A percentile compares a stretch with the other conserved stretches of the same genome.
Conservation (phyloP, 1,140 invertebrate species). For the Drosophila biarmipes region DNA sequence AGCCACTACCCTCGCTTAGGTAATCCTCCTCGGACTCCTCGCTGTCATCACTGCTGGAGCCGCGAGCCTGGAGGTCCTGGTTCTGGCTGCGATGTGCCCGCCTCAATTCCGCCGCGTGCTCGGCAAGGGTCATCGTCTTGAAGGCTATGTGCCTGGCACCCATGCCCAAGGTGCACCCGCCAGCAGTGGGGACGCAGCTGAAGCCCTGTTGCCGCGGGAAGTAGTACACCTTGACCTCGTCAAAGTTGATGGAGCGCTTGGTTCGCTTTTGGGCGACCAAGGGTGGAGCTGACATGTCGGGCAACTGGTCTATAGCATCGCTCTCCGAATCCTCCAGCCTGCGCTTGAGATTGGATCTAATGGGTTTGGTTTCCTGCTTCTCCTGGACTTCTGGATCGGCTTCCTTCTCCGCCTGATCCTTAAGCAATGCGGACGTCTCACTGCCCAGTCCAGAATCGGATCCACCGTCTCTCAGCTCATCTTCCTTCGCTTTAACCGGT, state of each 20-base stretch:
- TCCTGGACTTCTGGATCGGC: conserved; percentile 1
- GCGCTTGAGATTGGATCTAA: conserved; percentile 77
- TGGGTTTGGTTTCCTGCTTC: conserved; percentile 31
- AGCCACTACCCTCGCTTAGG: conserved; percentile 92
- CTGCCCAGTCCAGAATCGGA: conserved; percentile 92
- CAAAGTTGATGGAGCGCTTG: conserved; percentile 93
- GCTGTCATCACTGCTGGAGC: conserved; percentile 89
- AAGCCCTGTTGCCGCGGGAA: conserved; percentile 98
- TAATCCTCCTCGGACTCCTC: conserved; percentile 91
- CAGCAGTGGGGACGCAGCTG: conserved; percentile 98
- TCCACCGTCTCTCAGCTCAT: conserved; percentile 89
- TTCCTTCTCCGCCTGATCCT: conserved; percentile 31
- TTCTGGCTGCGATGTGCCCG: conserved; percentile 91
- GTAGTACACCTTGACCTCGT: conserved; percentile 97
- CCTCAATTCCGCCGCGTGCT: conserved; percentile 95
- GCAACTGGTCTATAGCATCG: conserved; percentile 86
- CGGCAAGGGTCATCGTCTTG: conserved; percentile 87
- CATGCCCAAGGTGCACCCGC: conserved; percentile 98
- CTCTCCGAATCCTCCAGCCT: conserved; percentile 85
- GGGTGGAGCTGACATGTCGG: conserved; percentile 59
- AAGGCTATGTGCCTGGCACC: conserved; percentile 92
- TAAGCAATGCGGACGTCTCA: conserved; percentile 84
- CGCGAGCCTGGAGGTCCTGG: conserved; percentile 88
- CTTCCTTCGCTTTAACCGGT: conserved; percentile 81
- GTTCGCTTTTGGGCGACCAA: conserved; percentile 87